Base-by-base conservation (phyloP, 2,888 invertebrate species). In the Metacarcinus magister region DNA sequence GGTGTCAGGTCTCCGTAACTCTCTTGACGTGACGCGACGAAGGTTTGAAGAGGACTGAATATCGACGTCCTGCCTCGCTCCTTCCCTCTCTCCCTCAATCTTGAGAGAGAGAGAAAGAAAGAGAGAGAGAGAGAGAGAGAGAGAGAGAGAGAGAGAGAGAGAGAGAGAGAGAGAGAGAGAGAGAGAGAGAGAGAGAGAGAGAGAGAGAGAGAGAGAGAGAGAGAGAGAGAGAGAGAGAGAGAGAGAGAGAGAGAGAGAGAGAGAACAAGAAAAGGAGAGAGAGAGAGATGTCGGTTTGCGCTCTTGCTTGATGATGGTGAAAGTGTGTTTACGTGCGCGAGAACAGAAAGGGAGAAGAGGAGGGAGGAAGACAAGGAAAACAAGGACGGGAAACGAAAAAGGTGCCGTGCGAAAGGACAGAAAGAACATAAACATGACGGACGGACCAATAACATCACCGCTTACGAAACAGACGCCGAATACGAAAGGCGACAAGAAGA, bases 41-140 rank as follows among this genome's bases (percentile, higher is more conserved):
- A 32, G 82, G 82, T 82, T 82, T 82, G 46, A 44, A 91, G 44
- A 82, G 82, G 82, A 82, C 82, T 82, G 82, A 82, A 82, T 82
- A 82, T 82, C 82, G 82, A 82, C 82, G 13, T 28, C 32, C 82
- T 82, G 82, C 82, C 82, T 82, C 82, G 10, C 32, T 82, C 82
- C 10, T 32, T n/a, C 82, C 32, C 32, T 28, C 82, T 32, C 28
- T 75, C 28, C 75, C 75, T 75, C 75, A 4, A 28, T 75, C 75
- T 67, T 75, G 28, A 60, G 28, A 75, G 75, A n/a, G 75, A 75
- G 75, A 75, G 75, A 75, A 28, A 75, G 28, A 28, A 13, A 32
- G 82, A 82, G 82, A 82, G 82, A 32, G 32, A 32, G 32, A 82
- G 32, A 82, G 82, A 82, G 82, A 28, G 32, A 32, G 32, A 32